Percentiles rank a stretch among this genome's conserved stretches.
Conservation (phyloP, 2,797 vertebrate species). For the Xenentodon cancila region DNA sequence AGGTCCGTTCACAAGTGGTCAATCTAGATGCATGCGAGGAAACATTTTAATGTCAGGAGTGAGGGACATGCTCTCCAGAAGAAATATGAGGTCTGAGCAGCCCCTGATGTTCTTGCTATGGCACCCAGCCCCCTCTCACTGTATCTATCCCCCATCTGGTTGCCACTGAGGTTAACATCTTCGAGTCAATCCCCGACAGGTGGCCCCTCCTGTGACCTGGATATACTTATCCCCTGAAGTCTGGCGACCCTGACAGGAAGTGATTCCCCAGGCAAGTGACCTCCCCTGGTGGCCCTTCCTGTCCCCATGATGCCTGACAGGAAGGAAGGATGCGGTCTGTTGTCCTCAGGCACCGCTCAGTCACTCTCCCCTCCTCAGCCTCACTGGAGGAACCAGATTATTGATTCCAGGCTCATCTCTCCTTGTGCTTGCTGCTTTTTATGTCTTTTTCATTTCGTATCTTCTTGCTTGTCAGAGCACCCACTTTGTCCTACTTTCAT, state of each 20-base stretch:
- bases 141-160: constrained; percentile 60
- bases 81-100: too few species aligned
- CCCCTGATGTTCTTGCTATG: constrained; percentile 7
- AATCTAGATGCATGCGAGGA: background rate
- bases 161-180: constrained; percentile 51
- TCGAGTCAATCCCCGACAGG: constrained; percentile 64
- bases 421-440: constrained; percentile 33
- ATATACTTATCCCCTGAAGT: constrained; percentile 78
- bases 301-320: constrained; percentile 78
- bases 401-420: constrained; percentile 86
- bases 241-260: constrained; percentile 69
- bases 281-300: constrained; percentile 80
- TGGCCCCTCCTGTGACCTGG: constrained; percentile 68
- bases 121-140: background rate
- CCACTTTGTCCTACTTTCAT: constrained; percentile 50
- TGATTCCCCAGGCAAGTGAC: constrained; percentile 75
- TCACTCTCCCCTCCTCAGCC: constrained; percentile 61
- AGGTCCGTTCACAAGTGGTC: background rate
- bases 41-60: background rate
- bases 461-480: constrained; percentile 41
- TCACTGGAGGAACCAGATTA: constrained; percentile 76
- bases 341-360: constrained; percentile 82
- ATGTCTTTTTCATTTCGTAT: constrained; percentile 48
- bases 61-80: too few species aligned
- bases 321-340: constrained; percentile 90